Conservation (phyloP, 2,888 invertebrate genomes). For the Drosophila vallismaia region DNA sequence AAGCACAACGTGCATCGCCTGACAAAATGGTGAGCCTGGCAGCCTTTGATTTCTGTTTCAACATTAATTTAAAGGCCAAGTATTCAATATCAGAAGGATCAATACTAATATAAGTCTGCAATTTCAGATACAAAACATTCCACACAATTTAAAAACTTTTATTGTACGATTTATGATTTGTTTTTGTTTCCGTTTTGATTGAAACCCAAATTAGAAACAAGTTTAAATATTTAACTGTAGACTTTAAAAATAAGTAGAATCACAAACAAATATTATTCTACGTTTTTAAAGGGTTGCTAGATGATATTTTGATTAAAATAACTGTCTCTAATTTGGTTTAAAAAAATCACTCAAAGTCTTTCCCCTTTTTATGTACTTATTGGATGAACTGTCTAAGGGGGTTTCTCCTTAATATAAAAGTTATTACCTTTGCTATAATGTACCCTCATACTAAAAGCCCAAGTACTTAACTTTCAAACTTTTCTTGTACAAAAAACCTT, state of each 20-base stretch:
- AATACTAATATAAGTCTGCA: not conserved
- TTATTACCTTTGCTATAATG: not conserved
- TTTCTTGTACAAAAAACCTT: not conserved
- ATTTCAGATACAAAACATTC: too few species aligned
- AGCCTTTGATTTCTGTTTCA: not conserved
- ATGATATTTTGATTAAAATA: too few species aligned
- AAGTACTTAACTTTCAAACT: not conserved
- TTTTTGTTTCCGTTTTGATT: too few species aligned
- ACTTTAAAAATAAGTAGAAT: too few species aligned
- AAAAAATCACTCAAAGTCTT: not conserved
- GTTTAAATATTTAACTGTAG: too few species aligned
- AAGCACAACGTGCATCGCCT: constrained; percentile 33
- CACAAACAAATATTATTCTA: too few species aligned
- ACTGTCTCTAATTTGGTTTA: too few species aligned
- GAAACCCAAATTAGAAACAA: too few species aligned
- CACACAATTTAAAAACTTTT: too few species aligned
- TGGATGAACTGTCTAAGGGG: not conserved
- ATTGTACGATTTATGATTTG: too few species aligned
- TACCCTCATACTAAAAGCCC: not conserved
- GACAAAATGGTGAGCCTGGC: not conserved
- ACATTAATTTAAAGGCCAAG: not conserved
- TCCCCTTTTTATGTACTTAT: not conserved
- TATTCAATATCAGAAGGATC: not conserved
- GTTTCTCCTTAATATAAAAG: not conserved
- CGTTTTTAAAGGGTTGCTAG: too few species aligned